Evolutionary conservation across 2,888 invertebrate genomes (phyloP), one percentile per base, ranked within the genome.

Genomic region (Seira ritae): DNA sequence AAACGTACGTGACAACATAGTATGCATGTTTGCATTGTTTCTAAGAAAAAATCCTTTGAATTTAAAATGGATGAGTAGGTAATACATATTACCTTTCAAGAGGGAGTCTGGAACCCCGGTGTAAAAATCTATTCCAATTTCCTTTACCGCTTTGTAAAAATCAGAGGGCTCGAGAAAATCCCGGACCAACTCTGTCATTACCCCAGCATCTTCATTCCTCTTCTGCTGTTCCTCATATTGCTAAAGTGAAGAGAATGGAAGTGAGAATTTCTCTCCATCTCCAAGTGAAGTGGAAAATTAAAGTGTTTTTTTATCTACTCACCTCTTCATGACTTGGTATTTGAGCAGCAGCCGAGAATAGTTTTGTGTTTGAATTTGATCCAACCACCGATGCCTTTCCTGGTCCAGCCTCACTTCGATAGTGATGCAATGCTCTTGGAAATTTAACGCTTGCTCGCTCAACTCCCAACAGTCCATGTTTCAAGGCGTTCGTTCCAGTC

Each of bases 91-190:
- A 91, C 91, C 91, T 91, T 91, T 92, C 0, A 92, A 89, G 6
- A 91, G 87, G 6, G 91, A 91, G 86, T 92, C 91, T 20, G 91
- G 91, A 12, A 92, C 91, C 2, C 92, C 92, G 86, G 91, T 91
- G 89, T 90, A 91, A 86, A 90, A 91, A 81, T 91, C 90, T 67
- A 92, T 90, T 3, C 90, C 91, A 65, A 90, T 90, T 67, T 89
- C 89, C 65, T 87, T 86, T 12, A 91, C 87, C 19, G 91, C 90
- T 65, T 90, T 86, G 87, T 90, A 91, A 87, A 91, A 91, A n/a
- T 90, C 89, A 12, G 90, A 90, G 12, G 91, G 91, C 72, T 91
- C 90, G 78, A 91, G 87, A 85, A 91, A 91, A 86, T 91, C 91
- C 80, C 91, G 87, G 17, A 91, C 90, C 70, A 91, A 88, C 86